Evolutionary conservation across 2,113 vertebrate species (phyloP), one percentile per base, ranked within the genome.

Genomic region (Aegotheles bennettii): DNA sequence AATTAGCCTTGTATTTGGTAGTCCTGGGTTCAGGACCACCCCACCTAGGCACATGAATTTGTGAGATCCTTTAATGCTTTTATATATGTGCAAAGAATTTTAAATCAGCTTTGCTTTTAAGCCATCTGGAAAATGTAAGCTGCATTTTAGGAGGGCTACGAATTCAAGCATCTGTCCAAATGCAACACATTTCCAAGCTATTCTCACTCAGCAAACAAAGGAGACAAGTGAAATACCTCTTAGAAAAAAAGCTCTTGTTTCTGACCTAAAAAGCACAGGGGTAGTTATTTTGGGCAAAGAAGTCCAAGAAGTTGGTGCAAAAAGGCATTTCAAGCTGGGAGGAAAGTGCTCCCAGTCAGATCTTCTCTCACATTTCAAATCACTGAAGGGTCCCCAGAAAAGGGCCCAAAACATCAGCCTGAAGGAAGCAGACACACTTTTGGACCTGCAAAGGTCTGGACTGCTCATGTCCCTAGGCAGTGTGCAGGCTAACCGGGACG

Each of bases 41-140:
- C 90, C 38, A 83, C 38, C 21, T 28, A 75, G 56, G 68, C 54
- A 79, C 45, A 20, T n/a, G 79, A 51, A 70, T 51, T 51, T 65
- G 75, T 64, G 77, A 91, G 68, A 83, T 69, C 42, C 42, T 90
- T 90, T 80, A 91, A 80, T 67, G 51, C 29, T 70, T 89, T 71
- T 79, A 75, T 79, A 40, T 81, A 92, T 70, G 43, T 60, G 79
- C 68, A 81, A 95, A 87, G 64, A 81, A 94, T 84, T 92, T 70
- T 85, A 79, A 76, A 80, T 77, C 71, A 90, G 67, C 65, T 90
- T 85, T 93, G 60, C 68, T 94, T 88, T 51, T 80, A 83, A 78
- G 51, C 82, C 90, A 93, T 91, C 82, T 96, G 94, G 94, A 95
- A 93, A 94, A 93, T 4, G 79, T 90, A 86, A 95, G 60, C 92